Base-by-base conservation (phyloP, 2,888 invertebrate genomes). In the Xanthorhoe designata region DNA sequence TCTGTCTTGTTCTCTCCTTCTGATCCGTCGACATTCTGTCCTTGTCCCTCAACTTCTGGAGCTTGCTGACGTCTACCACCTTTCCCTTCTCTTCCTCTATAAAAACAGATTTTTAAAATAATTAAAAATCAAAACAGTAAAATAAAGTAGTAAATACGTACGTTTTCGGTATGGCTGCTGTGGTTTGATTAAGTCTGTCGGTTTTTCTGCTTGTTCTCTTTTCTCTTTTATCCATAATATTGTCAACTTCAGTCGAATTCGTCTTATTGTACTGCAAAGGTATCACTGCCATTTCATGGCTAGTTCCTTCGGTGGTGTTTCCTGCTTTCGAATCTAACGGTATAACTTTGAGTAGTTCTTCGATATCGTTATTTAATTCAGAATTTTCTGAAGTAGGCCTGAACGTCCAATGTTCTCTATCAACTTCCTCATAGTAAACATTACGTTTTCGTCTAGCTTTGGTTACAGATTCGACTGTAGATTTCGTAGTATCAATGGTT, bases 191-290 rank as follows among this genome's bases (percentile, higher is more conserved):
- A 1, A 93, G 73, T 71, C 92, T 85, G 71, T 94, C 94, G 10
- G 93, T 92, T 78, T 94, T 94, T 64, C 94, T 89, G 73, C 93
- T 94, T 0, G 94, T 94, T 63, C 94, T 89, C 74, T 94, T 94
- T 45, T 94, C 91, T 52, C 92, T 86, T 74, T 86, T 91, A 45
- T 92, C 92, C 24, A 88, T 69, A 62, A 86, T 80, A 72, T 90
- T 91, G 52, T 84, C 76, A 5, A 86, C 83, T 79, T 90, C 92
- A 42, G 92, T 91, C 0, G 91, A 90, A 79, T 92, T 93, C 0
- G 89, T 92, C 13, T 83, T 88, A 52, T 83, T 88, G 65, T 89
- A 84, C 56, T 89, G 88, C 60, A 90, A 71, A 2, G 91, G 90
- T 62, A 91, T 83, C 0, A 91, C 87, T 2, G 84, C 84, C 70